phyloP scores from a whole-genome alignment of 2,888 invertebrate genomes.

The Camptogramma bilineatum region DNA sequence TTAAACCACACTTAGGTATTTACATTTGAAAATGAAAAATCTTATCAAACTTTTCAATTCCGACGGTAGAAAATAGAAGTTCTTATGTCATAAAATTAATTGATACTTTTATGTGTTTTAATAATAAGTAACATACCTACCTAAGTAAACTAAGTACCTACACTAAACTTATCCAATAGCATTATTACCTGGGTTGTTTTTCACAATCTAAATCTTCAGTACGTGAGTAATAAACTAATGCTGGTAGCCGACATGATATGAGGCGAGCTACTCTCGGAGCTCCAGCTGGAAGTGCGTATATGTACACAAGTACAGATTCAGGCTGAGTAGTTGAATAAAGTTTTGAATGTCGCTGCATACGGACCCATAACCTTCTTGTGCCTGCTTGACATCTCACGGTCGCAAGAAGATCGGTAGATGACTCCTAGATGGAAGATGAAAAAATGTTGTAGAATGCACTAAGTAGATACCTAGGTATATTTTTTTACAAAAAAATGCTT shows the following conservation, averaged over 20 bases:
- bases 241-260: slow-evolving; percentile 65
- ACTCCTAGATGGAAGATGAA: slow-evolving; percentile 49
- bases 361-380: slow-evolving; percentile 94
- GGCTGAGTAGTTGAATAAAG: slow-evolving; percentile 45
- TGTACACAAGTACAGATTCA: slow-evolving; percentile 63
- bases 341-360: slow-evolving; percentile 88
- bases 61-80: too few relatives aligned
- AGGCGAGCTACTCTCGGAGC: slow-evolving; percentile 77
- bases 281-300: slow-evolving; percentile 74
- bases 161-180: not conserved
- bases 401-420: slow-evolving; percentile 83
- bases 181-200: slow-evolving; percentile 46
- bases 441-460: not conserved
- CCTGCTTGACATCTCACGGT: slow-evolving; percentile 98
- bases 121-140: not conserved
- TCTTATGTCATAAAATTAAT: too few relatives aligned
- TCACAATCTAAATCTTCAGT: slow-evolving; percentile 62
- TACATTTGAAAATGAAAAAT: too few relatives aligned
- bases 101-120: too few relatives aligned
- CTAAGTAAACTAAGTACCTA: too few relatives aligned
- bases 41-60: too few relatives aligned
- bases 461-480: not conserved
- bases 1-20: too few relatives aligned
- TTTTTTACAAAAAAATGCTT: not conserved
- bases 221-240: slow-evolving; percentile 70